Percentiles rank a stretch among this genome's conserved stretches.
These are phyloP conservation scores for Lasioglossum albipes DNA, from an alignment of 1,140 invertebrate genomes.

Conservation along the genomic window DNA sequence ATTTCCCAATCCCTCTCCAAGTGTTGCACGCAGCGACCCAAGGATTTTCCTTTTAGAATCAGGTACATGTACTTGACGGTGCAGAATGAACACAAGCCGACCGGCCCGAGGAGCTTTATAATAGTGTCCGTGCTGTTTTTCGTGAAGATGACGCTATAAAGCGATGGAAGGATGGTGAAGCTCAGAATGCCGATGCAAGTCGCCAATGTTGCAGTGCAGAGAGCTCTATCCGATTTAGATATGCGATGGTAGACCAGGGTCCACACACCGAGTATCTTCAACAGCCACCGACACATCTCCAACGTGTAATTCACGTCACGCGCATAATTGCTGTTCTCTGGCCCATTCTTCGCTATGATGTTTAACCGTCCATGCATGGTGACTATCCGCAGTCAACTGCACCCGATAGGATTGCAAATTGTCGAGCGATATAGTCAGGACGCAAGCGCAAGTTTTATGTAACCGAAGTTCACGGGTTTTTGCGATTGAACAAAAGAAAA, in stretches of 20 bases:
- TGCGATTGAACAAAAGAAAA: too few relatives aligned
- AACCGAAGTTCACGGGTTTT: too few relatives aligned
- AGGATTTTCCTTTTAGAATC: too few relatives aligned
- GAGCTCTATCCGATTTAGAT: neutral
- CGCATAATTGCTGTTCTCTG: constrained; percentile 8
- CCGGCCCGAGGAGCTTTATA: constrained; percentile 48
- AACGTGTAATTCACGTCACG: constrained; percentile 46
- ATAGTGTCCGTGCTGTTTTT: neutral
- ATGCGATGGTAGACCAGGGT: neutral
- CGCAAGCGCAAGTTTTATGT: constrained; percentile 11
- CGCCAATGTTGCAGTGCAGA: neutral
- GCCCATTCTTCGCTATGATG: neutral
- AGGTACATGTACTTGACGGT: constrained; percentile 51
- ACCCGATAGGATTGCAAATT: too few relatives aligned
- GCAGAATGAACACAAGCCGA: constrained; percentile 49
- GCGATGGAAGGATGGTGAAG: constrained; percentile 34
- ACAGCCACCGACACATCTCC: constrained; percentile 51
- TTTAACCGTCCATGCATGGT: neutral
- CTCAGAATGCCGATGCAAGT: constrained; percentile 20
- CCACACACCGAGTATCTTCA: constrained; percentile 65
- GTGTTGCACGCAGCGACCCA: constrained; percentile 47
- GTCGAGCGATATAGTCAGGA: neutral
- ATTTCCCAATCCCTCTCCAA: constrained; percentile 58
- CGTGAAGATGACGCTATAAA: neutral
- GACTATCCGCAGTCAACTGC: neutral